A percentile compares a stretch with the other conserved stretches of the same genome.
Conservation (phyloP, 1,140 invertebrate genomes). For the Heliconius himera region DNA sequence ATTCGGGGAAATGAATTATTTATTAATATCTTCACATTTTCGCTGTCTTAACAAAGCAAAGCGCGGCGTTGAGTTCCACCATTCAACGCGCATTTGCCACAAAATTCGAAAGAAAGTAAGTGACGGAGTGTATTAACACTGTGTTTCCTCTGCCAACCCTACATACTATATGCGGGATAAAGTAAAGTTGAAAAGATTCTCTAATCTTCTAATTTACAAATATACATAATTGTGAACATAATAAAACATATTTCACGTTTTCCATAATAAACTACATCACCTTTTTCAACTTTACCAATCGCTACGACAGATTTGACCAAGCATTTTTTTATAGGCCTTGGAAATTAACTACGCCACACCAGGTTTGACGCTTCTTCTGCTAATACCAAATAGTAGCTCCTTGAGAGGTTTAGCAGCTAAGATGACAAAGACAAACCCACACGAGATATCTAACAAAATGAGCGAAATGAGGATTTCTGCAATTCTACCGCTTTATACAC, state of each 20-base stretch:
- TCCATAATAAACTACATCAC: background rate
- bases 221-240: no score
- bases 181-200: no score
- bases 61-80: no score
- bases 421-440: slow-evolving; percentile 42
- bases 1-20: no score
- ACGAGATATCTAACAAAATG: slow-evolving; percentile 47
- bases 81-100: no score
- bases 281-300: background rate
- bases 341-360: slow-evolving; percentile 65
- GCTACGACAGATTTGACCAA: background rate
- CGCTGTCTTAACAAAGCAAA: no score
- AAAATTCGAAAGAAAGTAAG: no score
- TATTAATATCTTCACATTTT: no score
- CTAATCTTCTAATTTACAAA: no score
- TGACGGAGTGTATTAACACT: no score
- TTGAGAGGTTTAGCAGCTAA: slow-evolving; percentile 45
- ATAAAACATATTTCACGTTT: background rate
- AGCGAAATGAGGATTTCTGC: slow-evolving; percentile 51
- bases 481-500: slow-evolving; percentile 64
- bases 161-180: no score
- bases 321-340: slow-evolving; percentile 56
- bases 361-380: slow-evolving; percentile 55
- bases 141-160: no score
- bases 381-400: slow-evolving; percentile 53